Evolutionary conservation across 2,113 vertebrate species (phyloP), one percentile per base, ranked within the genome.

Genomic region (Megaceryle torquata): DNA sequence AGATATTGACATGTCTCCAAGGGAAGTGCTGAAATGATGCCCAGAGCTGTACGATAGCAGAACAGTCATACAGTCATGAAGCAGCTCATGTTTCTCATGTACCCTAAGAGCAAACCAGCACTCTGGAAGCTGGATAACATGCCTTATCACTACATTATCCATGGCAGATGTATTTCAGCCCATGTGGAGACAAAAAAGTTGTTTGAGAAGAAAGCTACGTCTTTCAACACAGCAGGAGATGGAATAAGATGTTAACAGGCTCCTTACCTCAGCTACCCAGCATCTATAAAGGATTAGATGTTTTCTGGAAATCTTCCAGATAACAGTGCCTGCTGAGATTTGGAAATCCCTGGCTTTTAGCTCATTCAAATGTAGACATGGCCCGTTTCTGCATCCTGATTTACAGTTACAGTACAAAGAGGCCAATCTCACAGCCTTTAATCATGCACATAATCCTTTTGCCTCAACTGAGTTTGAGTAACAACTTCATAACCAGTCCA

Each of bases 241-340:
- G 74, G 91, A 93, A 85, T 82, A 90, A 95, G 88, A 88, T 64
- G 33, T 81, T 90, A 92, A 86, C 82, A 86, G 93, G 41, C 72
- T 93, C 41, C 86, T 93, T 94, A 68, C 43, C 35, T 78, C 57
- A 61, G 88, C 92, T 86, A 88, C 80, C 50, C 77, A 86, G 53
- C 72, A 88, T 88, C 79, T 75, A 61, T 61, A 70, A 91, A 84
- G 43, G 86, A 94, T 90, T 89, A 95, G 61, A 82, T 79, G 9
- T 90, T 67, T 88, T 83, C 59, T 65, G 77, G 92, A 95, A 96
- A 86, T 89, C 91, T 87, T 96, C 72, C 48, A 84, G 76, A 84
- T 82, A 96, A 50, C 72, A 87, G 31, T 51, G 74, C 90, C 88
- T 89, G 90, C 86, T 90, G 95, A 86, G 88, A 69, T 75, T 63